Conservation (phyloP, 2,113 vertebrate genomes). For the Paramormyrops kingsleyae region DNA sequence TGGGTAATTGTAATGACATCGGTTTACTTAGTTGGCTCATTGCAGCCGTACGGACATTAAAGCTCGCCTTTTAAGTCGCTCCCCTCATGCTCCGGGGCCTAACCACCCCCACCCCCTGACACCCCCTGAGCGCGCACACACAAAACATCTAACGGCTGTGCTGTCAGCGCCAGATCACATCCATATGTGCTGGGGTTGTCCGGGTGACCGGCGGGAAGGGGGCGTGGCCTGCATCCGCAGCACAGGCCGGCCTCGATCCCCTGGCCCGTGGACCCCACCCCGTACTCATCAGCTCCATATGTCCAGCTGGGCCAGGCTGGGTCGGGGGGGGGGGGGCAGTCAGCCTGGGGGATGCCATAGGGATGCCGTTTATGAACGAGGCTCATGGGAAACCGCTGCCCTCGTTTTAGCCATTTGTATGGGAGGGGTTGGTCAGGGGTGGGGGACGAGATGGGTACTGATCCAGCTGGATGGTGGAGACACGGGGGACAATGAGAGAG, state of each 20-base stretch:
- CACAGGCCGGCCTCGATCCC: not conserved
- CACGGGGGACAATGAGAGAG: not conserved
- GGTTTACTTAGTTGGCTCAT: conserved; percentile 2
- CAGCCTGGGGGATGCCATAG: not conserved
- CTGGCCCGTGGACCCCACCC: not conserved
- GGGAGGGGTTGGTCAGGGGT: not conserved
- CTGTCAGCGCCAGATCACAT: conserved; percentile 19
- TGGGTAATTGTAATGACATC: conserved; percentile 2
- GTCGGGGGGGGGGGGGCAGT: not conserved
- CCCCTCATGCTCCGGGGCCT: conserved; percentile 10
- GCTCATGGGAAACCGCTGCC: not conserved
- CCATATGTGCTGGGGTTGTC: conserved; percentile 23
- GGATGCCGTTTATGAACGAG: not conserved
- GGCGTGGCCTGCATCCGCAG: not conserved
- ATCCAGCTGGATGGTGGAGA: not conserved
- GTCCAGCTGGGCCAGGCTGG: not conserved
- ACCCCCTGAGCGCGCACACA: not conserved
- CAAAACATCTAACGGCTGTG: conserved; percentile 10
- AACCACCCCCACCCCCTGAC: not conserved
- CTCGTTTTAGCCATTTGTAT: not conserved
- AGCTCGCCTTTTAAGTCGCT: not conserved
- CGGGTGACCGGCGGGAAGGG: conserved; percentile 12
- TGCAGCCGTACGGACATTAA: not conserved
- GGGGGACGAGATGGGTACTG: not conserved
- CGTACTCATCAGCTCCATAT: conserved; percentile 21